Percentiles rank a stretch among this genome's conserved stretches.
These are phyloP conservation scores for Beroe forskalii DNA, from an alignment of 37 sponge, comb jelly and placozoan genomes.

Conservation along the genomic window DNA sequence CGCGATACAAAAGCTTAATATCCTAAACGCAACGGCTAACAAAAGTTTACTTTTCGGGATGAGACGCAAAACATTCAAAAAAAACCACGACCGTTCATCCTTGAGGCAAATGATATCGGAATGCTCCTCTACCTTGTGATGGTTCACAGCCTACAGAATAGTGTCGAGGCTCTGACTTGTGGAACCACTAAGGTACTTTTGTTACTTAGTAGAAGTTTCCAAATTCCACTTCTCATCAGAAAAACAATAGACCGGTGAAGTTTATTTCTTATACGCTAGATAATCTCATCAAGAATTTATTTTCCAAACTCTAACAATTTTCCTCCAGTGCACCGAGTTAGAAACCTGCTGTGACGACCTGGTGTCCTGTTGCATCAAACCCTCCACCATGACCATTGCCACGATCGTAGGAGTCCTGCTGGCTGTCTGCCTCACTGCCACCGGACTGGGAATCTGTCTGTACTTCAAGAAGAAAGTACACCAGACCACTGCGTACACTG, in stretches of 20 bases:
- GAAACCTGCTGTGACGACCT: slow-evolving; percentile 5
- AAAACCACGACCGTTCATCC: no score
- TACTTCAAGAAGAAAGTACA: slow-evolving; percentile 64
- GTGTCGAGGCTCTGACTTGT: background rate
- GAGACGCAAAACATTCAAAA: no score
- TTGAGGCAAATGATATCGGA: background rate
- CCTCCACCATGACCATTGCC: background rate
- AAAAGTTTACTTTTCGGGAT: no score
- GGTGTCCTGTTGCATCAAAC: background rate
- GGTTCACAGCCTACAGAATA: background rate
- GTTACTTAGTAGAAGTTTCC: no score
- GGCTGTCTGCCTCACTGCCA: slow-evolving; percentile 27
- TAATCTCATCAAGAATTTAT: no score
- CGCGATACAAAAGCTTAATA: no score
- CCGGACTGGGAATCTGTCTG: slow-evolving; percentile 56
- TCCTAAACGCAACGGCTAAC: no score
- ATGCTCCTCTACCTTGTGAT: background rate
- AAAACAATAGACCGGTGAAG: no score
- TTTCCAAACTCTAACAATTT: no score
- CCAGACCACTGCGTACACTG: slow-evolving; percentile 9
- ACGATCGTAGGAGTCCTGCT: background rate
- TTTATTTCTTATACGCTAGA: no score
- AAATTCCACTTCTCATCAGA: no score
- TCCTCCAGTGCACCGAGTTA: background rate
- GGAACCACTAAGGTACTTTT: no score